Evolutionary conservation across 2,888 invertebrate genomes (phyloP), one percentile per base, ranked within the genome.

Genomic region (Exephanes ischioxanthus): DNA sequence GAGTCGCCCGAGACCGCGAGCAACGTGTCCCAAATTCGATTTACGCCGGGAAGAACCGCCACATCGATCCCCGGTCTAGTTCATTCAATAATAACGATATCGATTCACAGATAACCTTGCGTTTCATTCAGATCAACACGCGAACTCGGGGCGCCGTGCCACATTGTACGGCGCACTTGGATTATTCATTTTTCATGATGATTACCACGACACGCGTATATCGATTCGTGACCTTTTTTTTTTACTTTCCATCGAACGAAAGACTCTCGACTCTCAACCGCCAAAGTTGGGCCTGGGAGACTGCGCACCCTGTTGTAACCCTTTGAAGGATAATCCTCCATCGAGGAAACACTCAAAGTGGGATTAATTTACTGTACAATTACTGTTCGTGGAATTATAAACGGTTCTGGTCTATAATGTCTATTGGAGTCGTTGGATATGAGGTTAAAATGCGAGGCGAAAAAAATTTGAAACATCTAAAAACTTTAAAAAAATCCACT

Each of bases 1-100:
- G 22, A 19, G 71, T 70, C 37, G 41, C 14, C 14, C n/a, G 79
- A 87, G 87, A 84, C 33, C 19, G 58, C 87, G 87, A 87, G 89
- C 83, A 87, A 83, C 83, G 84, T 87, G 88, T 91, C 89, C 90
- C 90, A 90, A 92, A 91, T 91, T 91, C 88, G 88, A 88, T 90
- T 79, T 55, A 86, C 66, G 51, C 53, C 51, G 68, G 26, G 11
- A 30, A 53, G 19, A 67, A 30, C 33, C 53, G 53, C 16, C 22
- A 14, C 19, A 48, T 72, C 67, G 67, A 51, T 30, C 58, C 48
- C 61, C 48, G 45, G 53, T 14, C 61, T 45, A 22, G 67, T 79
- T 79, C 83, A 83, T 83, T 83, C 73, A 75, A 79, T 79, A 79
- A 83, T 68, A 70, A 79, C 79, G 61, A 61, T 83, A 83, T 83